phyloP scores from a whole-genome alignment of 2,113 vertebrate species.

The Lepus americanus region DNA sequence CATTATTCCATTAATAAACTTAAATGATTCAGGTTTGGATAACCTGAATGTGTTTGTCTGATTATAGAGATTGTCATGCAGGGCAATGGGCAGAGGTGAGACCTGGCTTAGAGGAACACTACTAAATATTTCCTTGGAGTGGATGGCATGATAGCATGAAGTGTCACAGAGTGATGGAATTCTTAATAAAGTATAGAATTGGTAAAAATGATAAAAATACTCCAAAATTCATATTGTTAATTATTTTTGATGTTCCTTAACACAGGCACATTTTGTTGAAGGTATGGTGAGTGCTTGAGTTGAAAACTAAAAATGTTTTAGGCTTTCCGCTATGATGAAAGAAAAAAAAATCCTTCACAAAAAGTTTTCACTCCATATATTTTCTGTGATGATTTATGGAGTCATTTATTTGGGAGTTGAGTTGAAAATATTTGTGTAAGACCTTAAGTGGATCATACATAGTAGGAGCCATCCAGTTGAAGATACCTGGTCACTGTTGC shows the following conservation, averaged over 20 bases:
- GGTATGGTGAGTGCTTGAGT: neutral
- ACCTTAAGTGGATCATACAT: neutral
- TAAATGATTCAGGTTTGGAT: slow-evolving; percentile 20
- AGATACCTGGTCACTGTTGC: neutral
- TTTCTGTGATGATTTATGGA: neutral
- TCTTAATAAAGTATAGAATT: slow-evolving; percentile 20
- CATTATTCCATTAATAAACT: neutral
- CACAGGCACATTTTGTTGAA: neutral
- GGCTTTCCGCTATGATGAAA: slow-evolving; percentile 15
- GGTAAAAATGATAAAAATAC: slow-evolving; percentile 24
- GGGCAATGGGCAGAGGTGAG: neutral
- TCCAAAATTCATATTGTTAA: neutral
- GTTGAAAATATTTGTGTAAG: neutral
- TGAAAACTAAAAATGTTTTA: slow-evolving; percentile 44
- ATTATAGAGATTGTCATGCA: neutral
- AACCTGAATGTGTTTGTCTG: neutral
- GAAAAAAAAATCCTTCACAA: neutral
- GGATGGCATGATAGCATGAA: neutral
- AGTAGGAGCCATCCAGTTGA: neutral
- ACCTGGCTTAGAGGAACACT: neutral
- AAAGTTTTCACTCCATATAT: neutral
- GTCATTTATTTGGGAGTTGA: neutral
- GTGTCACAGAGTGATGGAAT: slow-evolving; percentile 1
- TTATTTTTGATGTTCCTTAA: neutral
- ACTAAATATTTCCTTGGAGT: neutral